Conservation (phyloP, 2,113 vertebrate genomes). For the Trachemys scripta region DNA sequence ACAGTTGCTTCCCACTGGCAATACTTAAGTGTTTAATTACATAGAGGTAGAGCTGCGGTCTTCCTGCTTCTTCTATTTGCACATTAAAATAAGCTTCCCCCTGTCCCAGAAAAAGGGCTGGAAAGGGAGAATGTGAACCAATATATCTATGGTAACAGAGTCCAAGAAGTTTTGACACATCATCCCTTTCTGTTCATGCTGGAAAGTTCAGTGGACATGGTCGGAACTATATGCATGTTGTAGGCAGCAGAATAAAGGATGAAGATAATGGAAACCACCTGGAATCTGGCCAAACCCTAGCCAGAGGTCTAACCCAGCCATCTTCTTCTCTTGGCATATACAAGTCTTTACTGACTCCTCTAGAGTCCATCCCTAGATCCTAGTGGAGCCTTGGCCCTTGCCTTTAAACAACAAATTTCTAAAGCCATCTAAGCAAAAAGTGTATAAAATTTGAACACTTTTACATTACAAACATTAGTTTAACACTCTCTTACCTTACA, state of each 20-base stretch:
- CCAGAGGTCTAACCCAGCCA: not conserved
- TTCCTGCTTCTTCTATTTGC: not conserved
- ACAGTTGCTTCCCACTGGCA: constrained; percentile 41
- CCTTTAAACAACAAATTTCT: not conserved
- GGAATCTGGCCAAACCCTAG: not conserved
- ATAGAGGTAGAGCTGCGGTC: rapidly evolving
- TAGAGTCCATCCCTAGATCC: not conserved
- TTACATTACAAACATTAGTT: not conserved
- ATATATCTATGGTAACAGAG: not conserved
- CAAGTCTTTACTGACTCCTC: not conserved
- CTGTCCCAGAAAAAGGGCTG: not conserved
- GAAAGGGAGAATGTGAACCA: not conserved
- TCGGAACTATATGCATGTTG: not conserved
- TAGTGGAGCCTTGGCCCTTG: rapidly evolving
- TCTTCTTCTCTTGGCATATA: not conserved
- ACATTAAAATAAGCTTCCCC: rapidly evolving
- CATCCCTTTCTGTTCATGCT: not conserved
- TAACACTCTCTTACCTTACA: constrained; percentile 7
- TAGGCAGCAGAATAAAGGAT: not conserved
- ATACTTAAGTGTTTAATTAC: constrained; percentile 27
- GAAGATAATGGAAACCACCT: rapidly evolving
- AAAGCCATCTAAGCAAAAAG: not conserved
- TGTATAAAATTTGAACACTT: rapidly evolving
- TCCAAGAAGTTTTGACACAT: too few species aligned
- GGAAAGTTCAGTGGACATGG: not conserved